phyloP scores from a whole-genome alignment of 2,888 invertebrate genomes.

The Xestobium rufovillosum region DNA sequence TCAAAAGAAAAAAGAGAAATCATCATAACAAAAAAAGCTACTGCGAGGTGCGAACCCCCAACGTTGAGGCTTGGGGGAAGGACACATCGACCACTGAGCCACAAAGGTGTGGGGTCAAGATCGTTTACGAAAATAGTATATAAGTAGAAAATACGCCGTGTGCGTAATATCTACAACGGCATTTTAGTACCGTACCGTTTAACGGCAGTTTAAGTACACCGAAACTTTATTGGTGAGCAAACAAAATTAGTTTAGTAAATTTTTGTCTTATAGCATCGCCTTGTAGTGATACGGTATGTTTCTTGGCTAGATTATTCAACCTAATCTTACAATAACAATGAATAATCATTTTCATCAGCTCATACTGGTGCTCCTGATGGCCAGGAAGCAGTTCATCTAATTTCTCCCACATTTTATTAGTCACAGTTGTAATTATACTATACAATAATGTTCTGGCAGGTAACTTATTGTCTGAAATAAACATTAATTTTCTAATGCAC shows the following conservation, averaged over 20 bases:
- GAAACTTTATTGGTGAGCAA: not conserved
- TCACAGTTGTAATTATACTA: not conserved
- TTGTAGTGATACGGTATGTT: not conserved
- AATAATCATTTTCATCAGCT: not conserved
- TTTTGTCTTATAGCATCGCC: not conserved
- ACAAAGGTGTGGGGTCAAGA: too few species aligned
- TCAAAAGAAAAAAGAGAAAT: too few species aligned
- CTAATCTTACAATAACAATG: conserved; percentile 1
- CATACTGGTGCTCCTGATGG: not conserved
- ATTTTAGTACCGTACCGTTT: too few species aligned
- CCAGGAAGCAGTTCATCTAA: not conserved
- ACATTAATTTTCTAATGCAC: conserved; percentile 1
- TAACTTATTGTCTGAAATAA: not conserved
- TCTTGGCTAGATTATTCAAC: not conserved
- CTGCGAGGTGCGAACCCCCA: too few species aligned
- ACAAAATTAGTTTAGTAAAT: not conserved
- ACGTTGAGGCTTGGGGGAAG: too few species aligned
- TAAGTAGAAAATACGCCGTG: too few species aligned
- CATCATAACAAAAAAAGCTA: too few species aligned
- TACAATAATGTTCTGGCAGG: not conserved
- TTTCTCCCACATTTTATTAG: not conserved
- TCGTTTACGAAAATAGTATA: too few species aligned
- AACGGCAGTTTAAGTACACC: too few species aligned
- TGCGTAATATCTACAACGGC: too few species aligned
- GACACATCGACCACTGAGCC: too few species aligned